These are phyloP conservation scores for Bombylius major DNA, from an alignment of 2,888 invertebrate genomes.

Conservation along the genomic window DNA sequence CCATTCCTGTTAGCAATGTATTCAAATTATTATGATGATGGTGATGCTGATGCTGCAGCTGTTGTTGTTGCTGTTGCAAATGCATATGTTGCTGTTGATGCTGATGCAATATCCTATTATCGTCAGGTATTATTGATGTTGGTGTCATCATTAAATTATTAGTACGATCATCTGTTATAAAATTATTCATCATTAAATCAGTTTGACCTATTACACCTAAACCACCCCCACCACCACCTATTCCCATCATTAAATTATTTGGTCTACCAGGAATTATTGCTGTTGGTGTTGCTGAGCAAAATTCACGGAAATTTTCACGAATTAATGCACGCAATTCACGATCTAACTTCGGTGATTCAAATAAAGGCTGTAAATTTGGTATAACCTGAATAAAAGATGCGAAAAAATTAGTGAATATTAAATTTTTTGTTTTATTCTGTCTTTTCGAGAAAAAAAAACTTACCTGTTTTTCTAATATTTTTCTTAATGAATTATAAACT, in stretches of 20 bases:
- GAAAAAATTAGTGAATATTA: background rate
- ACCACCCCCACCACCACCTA: too few species aligned
- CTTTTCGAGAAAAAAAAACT: background rate
- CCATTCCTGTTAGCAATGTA: conserved; percentile 1
- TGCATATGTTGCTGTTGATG: background rate
- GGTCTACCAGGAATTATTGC: background rate
- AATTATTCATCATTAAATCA: conserved; percentile 1
- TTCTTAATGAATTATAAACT: conserved; percentile 33
- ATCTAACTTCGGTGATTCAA: conserved; percentile 48
- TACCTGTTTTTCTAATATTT: conserved; percentile 61
- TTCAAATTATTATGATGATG: conserved; percentile 9
- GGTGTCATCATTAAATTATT: background rate
- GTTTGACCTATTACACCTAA: background rate
- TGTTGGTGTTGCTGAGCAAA: conserved; percentile 29
- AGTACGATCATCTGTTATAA: conserved; percentile 2
- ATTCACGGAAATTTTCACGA: conserved; percentile 83
- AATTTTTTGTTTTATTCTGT: too few species aligned
- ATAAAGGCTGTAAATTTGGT: conserved; percentile 48
- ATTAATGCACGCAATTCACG: conserved; percentile 59
- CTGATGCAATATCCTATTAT: conserved; percentile 1
- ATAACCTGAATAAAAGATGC: conserved; percentile 33
- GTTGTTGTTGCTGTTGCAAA: background rate
- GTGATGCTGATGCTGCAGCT: background rate
- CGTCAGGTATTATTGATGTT: background rate
- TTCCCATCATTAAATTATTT: background rate